Evolutionary conservation across 2,797 vertebrate genomes (phyloP).

Genomic region (Ctenopoma multispine): DNA sequence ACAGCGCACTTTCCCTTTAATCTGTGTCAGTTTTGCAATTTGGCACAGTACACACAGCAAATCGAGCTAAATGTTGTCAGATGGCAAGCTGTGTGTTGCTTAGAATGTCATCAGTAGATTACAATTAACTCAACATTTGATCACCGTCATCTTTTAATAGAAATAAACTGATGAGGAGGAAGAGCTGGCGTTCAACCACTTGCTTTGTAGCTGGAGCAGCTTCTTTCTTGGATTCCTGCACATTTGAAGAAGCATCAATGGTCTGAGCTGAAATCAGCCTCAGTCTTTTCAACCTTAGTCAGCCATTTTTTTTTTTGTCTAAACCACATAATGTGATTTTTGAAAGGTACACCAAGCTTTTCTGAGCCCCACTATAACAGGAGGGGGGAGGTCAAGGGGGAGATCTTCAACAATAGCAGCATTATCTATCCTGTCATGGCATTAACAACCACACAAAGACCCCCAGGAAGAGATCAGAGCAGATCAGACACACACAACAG

Average conservation of each 20-base stretch:
- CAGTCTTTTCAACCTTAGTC: conserved; percentile 28
- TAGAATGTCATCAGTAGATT: conserved; percentile 29
- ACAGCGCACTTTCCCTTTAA: not conserved
- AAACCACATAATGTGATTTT: conserved; percentile 61
- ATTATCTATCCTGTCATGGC: conserved; percentile 78
- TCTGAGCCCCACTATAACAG: conserved; percentile 37
- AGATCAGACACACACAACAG: conserved; percentile 70
- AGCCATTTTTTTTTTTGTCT: conserved; percentile 22
- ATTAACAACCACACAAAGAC: conserved; percentile 77
- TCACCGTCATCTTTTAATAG: conserved; percentile 24
- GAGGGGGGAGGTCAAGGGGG: conserved; percentile 36
- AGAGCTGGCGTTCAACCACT: conserved; percentile 16
- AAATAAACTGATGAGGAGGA: conserved; percentile 10
- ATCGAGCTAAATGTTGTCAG: conserved; percentile 14
- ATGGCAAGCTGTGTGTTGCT: conserved; percentile 4
- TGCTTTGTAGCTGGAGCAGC: conserved; percentile 8
- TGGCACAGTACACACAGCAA: too few species aligned
- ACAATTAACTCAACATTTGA: conserved; percentile 37
- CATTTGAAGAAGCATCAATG: not conserved
- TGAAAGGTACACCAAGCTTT: conserved; percentile 48
- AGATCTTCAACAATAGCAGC: conserved; percentile 73
- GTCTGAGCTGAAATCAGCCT: conserved; percentile 16
- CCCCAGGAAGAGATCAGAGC: conserved; percentile 77
- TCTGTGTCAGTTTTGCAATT: too few species aligned
- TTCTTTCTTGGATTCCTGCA: conserved; percentile 4